Conservation (phyloP, 2,888 invertebrate species). For the Opisthograptis luteolata region DNA sequence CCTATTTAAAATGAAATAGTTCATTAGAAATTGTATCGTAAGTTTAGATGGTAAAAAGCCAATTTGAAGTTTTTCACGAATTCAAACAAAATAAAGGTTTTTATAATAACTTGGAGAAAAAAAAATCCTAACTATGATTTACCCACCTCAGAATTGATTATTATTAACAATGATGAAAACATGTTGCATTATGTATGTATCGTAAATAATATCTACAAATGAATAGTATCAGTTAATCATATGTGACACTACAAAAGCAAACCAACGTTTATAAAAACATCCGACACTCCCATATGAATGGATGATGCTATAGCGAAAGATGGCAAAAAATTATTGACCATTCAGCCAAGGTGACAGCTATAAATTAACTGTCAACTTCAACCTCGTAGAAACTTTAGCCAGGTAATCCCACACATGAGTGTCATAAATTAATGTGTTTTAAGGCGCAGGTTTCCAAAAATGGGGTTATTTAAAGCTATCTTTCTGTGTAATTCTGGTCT, state of each 20-base stretch:
- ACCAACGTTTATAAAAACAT: constrained; percentile 21
- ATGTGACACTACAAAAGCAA: constrained; percentile 26
- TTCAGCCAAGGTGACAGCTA: constrained; percentile 50
- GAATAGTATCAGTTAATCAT: constrained; percentile 31
- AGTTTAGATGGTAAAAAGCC: too few relatives aligned
- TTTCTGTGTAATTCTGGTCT: too few relatives aligned
- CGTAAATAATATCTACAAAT: constrained; percentile 12
- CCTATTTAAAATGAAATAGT: constrained; percentile 36
- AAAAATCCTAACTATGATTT: too few relatives aligned
- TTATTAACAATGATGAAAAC: too few relatives aligned
- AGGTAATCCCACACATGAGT: constrained; percentile 14
- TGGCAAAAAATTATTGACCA: constrained; percentile 62
- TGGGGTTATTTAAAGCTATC: too few relatives aligned
- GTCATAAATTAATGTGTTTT: constrained; percentile 19
- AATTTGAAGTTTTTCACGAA: too few relatives aligned
- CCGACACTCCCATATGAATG: constrained; percentile 24
- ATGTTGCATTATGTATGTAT: neutral
- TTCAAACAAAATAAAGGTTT: too few relatives aligned
- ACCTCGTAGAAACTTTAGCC: constrained; percentile 16
- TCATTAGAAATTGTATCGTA: neutral
- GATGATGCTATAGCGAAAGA: constrained; percentile 45
- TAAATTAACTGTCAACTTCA: constrained; percentile 63
- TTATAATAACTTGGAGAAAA: too few relatives aligned
- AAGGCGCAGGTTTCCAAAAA: too few relatives aligned
- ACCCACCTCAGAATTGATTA: too few relatives aligned